Percentiles rank a stretch among this genome's conserved stretches.
phyloP scores from a whole-genome alignment of 2,797 vertebrate genomes.

The Onychomys arenicola region DNA sequence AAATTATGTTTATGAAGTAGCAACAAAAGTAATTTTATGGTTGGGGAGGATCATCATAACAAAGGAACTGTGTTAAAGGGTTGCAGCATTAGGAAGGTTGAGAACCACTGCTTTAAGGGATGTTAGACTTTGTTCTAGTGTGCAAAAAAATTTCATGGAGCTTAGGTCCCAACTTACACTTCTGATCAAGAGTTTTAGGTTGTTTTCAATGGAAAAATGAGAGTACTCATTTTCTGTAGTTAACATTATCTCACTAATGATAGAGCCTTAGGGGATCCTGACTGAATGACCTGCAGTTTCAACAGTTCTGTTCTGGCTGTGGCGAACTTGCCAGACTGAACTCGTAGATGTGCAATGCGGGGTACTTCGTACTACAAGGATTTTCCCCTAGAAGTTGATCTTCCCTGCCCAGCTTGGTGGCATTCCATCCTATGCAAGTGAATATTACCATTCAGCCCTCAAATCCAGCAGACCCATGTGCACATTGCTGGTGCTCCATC shows the following conservation, averaged over 20 bases:
- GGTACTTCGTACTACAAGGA: not conserved
- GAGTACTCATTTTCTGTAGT: not conserved
- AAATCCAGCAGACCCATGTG: not conserved
- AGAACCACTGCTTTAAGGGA: not conserved
- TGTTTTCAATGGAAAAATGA: not conserved
- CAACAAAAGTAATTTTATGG: too few species aligned
- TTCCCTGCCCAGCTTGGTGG: not conserved
- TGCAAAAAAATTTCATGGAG: not conserved
- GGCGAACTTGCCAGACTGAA: not conserved
- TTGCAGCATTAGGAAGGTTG: too few species aligned
- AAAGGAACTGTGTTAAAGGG: too few species aligned
- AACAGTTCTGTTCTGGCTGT: not conserved
- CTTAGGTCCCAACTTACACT: not conserved
- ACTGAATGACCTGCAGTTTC: not conserved
- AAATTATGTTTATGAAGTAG: too few species aligned
- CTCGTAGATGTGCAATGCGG: not conserved
- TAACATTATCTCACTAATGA: not conserved
- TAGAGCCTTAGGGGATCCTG: not conserved
- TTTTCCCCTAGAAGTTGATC: not conserved
- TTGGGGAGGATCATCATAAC: too few species aligned
- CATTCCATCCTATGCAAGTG: not conserved
- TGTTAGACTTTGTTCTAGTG: not conserved
- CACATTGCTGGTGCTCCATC: not conserved
- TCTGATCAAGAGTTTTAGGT: constrained; percentile 2
- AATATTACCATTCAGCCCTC: not conserved